Evolutionary conservation across 2,888 invertebrate genomes (phyloP).

Genomic region (Barypeithes pellucidus): DNA sequence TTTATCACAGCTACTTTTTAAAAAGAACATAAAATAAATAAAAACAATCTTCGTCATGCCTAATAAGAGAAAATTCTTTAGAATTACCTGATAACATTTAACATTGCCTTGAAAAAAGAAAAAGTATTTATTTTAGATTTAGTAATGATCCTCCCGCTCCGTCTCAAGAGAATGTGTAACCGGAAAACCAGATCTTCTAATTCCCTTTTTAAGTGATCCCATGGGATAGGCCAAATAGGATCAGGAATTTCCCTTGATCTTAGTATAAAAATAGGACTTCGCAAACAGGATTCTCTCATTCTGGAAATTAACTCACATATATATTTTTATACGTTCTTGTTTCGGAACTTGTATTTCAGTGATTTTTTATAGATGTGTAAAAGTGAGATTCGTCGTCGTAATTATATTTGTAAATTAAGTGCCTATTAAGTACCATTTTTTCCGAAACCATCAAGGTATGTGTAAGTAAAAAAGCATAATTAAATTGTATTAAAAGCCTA

Average conservation of each 20-base stretch:
- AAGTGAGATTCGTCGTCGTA: no score
- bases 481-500: no score
- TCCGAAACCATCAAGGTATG: no score
- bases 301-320: slow-evolving; percentile 6
- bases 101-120: slow-evolving; percentile 1
- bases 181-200: slow-evolving; percentile 15
- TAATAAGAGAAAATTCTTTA: no score
- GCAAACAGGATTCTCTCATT: not conserved
- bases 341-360: no score
- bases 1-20: no score
- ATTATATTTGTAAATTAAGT: no score
- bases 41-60: no score
- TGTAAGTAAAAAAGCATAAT: no score
- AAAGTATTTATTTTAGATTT: slow-evolving; percentile 15
- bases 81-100: slow-evolving; percentile 19
- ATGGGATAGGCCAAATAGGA: slow-evolving; percentile 15
- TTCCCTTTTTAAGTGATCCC: slow-evolving; percentile 26
- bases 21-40: no score
- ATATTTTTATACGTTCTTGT: no score
- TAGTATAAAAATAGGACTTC: slow-evolving; percentile 16
- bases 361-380: not conserved
- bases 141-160: not conserved
- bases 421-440: no score
- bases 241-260: slow-evolving; percentile 13
- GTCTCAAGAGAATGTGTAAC: slow-evolving; percentile 6